phyloP scores from a whole-genome alignment of 2,888 invertebrate genomes.

The Diplazon laetatorius region DNA sequence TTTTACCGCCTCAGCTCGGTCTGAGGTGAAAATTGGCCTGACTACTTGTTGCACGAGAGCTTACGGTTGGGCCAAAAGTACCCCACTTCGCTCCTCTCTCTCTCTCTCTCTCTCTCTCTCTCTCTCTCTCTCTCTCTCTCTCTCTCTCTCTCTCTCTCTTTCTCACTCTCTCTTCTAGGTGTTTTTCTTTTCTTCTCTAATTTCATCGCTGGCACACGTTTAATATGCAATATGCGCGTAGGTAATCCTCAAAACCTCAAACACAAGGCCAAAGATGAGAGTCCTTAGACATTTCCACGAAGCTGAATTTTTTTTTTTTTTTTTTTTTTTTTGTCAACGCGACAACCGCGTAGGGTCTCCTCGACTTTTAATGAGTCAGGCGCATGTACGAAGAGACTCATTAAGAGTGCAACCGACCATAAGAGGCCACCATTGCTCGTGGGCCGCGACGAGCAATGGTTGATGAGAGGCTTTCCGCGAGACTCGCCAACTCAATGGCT shows the following conservation, averaged over 20 bases:
- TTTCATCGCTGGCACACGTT: slow-evolving; percentile 43
- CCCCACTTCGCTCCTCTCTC: no score
- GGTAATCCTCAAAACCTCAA: slow-evolving; percentile 43
- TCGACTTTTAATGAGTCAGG: slow-evolving; percentile 57
- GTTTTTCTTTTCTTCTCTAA: background rate
- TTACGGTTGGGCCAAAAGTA: slow-evolving; percentile 56
- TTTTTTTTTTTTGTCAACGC: slow-evolving; percentile 45
- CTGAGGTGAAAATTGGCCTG: slow-evolving; percentile 62
- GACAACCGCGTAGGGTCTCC: slow-evolving; percentile 25
- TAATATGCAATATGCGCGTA: slow-evolving; percentile 40
- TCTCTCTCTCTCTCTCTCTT: background rate
- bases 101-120: slow-evolving; percentile 37
- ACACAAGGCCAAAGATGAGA: slow-evolving; percentile 38
- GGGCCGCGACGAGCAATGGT: slow-evolving; percentile 4
- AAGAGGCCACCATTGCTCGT: slow-evolving; percentile 31
- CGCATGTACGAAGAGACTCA: slow-evolving; percentile 42
- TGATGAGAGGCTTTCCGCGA: background rate
- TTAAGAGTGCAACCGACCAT: slow-evolving; percentile 27
- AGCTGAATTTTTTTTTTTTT: slow-evolving; percentile 13
- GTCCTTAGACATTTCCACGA: slow-evolving; percentile 42
- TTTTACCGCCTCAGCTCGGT: slow-evolving; percentile 38
- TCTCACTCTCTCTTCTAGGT: background rate
- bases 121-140: slow-evolving; percentile 4
- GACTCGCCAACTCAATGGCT: background rate
- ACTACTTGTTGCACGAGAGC: slow-evolving; percentile 72